Evolutionary conservation across 2,113 vertebrate genomes (phyloP).

Genomic region (Gasterosteus nipponicus): DNA sequence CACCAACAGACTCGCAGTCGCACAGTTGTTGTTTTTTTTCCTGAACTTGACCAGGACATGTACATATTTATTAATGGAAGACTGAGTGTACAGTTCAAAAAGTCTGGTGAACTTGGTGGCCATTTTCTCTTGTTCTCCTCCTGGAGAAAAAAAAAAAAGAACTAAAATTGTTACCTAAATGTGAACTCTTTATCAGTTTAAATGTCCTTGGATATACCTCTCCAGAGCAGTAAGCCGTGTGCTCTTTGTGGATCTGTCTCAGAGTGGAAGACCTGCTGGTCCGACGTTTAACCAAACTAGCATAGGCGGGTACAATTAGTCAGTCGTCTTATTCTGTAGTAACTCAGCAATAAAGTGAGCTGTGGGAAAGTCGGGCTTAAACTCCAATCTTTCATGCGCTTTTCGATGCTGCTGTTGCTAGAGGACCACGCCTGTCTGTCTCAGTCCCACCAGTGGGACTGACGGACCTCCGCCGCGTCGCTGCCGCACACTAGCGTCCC

Average conservation of each 20-base stretch:
- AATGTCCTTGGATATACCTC: slow-evolving; percentile 84
- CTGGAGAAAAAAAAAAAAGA: slow-evolving; percentile 23
- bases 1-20: slow-evolving; percentile 58
- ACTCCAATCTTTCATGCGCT: slow-evolving; percentile 63
- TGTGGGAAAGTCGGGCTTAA: slow-evolving; percentile 53
- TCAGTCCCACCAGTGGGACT: slow-evolving; percentile 46
- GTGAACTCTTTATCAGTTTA: slow-evolving; percentile 76
- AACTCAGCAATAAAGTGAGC: slow-evolving; percentile 81
- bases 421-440: slow-evolving; percentile 52
- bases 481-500: slow-evolving; percentile 37
- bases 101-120: slow-evolving; percentile 72
- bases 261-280: slow-evolving; percentile 69
- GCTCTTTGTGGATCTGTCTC: slow-evolving; percentile 68
- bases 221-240: slow-evolving; percentile 74
- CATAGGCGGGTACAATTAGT: slow-evolving; percentile 73
- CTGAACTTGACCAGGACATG: slow-evolving; percentile 74
- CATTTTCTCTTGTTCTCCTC: slow-evolving; percentile 74
- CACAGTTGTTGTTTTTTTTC: slow-evolving; percentile 57
- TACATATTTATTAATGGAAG: slow-evolving; percentile 82
- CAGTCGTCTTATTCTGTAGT: slow-evolving; percentile 77
- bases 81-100: slow-evolving; percentile 77
- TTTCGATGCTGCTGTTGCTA: slow-evolving; percentile 69
- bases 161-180: slow-evolving; percentile 71
- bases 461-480: slow-evolving; percentile 31
- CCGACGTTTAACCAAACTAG: slow-evolving; percentile 77